Evolutionary conservation across 2,113 vertebrate genomes (phyloP).

Genomic region (Neotragus moschatus): DNA sequence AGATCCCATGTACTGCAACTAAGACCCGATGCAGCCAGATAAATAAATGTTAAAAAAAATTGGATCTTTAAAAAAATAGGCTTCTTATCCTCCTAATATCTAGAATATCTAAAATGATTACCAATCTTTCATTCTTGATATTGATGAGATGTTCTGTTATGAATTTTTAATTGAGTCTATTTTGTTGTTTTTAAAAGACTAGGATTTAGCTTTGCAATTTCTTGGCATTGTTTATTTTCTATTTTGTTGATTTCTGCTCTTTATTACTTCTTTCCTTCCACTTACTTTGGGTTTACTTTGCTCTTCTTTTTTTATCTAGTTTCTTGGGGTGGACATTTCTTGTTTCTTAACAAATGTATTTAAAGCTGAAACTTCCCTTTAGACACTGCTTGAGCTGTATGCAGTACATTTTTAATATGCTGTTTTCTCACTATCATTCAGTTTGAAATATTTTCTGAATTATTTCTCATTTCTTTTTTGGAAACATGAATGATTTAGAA

Average conservation of each 20-base stretch:
- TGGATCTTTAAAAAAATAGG: neutral
- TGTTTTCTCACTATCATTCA: neutral
- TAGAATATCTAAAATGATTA: neutral
- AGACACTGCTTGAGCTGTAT: neutral
- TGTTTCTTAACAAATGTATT: neutral
- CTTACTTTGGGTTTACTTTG: neutral
- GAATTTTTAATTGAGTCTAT: neutral
- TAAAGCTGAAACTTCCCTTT: neutral
- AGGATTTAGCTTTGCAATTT: neutral
- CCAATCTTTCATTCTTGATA: neutral
- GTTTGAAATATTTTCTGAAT: neutral
- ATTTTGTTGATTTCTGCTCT: neutral
- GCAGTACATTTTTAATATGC: neutral
- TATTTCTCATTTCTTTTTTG: conserved; percentile 1
- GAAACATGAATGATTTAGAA: neutral
- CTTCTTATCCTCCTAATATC: neutral
- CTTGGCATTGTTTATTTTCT: neutral
- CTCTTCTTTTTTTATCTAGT: neutral
- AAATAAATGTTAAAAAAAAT: neutral
- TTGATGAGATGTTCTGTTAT: neutral
- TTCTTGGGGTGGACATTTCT: neutral
- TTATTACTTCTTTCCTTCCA: neutral
- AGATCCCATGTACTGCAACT: neutral
- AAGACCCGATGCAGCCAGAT: neutral
- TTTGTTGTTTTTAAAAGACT: neutral